Evolutionary conservation across 1,140 invertebrate genomes (phyloP).

Genomic region (Lepidurus arcticus): DNA sequence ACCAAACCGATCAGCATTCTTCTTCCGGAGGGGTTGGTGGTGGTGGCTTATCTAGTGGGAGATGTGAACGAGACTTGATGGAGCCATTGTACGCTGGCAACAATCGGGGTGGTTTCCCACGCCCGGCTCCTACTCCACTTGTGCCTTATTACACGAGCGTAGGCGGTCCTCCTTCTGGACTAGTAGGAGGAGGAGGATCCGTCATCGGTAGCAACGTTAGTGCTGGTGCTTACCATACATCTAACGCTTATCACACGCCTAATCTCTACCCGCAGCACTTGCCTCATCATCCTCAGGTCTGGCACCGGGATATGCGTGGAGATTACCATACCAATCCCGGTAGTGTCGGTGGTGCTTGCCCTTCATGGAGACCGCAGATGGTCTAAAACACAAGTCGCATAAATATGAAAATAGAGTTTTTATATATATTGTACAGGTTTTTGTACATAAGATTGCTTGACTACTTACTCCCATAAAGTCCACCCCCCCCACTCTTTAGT

Average conservation of each 20-base stretch:
- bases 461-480: not conserved
- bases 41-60: not conserved
- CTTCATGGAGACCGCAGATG: not conserved
- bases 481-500: not conserved
- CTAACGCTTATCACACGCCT: not conserved
- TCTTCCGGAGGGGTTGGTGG: not conserved
- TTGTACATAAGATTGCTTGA: not conserved
- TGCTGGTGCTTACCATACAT: not conserved
- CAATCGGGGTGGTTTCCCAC: not conserved
- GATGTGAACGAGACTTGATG: not conserved
- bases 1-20: not conserved
- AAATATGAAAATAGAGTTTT: not conserved
- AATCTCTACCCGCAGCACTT: not conserved
- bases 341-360: not conserved
- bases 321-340: slow-evolving; percentile 15
- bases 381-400: not conserved
- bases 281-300: slow-evolving; percentile 1
- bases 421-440: slow-evolving; percentile 19
- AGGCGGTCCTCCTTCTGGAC: not conserved
- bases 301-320: not conserved
- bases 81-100: not conserved
- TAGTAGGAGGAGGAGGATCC: not conserved
- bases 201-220: not conserved
- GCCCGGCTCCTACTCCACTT: not conserved
- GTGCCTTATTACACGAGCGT: slow-evolving; percentile 11